Conservation (phyloP, 1,140 invertebrate genomes). For the Harpegnathos saltator region DNA sequence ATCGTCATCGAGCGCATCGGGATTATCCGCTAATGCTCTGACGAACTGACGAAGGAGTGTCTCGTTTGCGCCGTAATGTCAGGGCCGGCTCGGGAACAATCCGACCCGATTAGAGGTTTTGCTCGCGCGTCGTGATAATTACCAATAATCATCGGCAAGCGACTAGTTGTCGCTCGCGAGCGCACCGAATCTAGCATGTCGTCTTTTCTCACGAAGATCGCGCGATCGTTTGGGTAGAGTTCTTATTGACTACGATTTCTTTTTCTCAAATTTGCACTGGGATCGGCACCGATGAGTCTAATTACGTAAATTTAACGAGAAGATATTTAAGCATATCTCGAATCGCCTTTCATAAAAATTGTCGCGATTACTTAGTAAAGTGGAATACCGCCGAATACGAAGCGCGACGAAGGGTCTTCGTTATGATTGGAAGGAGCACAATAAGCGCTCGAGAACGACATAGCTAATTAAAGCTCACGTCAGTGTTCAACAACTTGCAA, state of each 20-base stretch:
- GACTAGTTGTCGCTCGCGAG: not conserved
- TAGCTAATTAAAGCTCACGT: slow-evolving; percentile 44
- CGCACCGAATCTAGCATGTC: not conserved
- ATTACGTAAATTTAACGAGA: slow-evolving; percentile 20
- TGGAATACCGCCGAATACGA: not conserved
- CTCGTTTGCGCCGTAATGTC: slow-evolving; percentile 29
- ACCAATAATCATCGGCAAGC: slow-evolving; percentile 15
- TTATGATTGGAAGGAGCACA: not conserved
- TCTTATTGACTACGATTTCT: not conserved
- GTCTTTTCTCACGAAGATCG: not conserved
- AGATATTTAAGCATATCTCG: not conserved
- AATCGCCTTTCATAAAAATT: not conserved
- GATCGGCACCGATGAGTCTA: not conserved
- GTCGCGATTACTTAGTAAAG: not conserved
- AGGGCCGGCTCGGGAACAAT: slow-evolving; percentile 5
- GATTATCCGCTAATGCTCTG: slow-evolving; percentile 57
- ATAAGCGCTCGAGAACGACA: slow-evolving; percentile 18
- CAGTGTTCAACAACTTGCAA: slow-evolving; percentile 22
- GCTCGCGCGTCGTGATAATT: slow-evolving; percentile 27
- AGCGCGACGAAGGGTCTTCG: not conserved
- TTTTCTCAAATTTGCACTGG: not conserved
- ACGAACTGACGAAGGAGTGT: slow-evolving; percentile 49
- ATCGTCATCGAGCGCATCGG: slow-evolving; percentile 48
- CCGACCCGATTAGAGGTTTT: slow-evolving; percentile 41
- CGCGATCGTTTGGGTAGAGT: not conserved